Evolutionary conservation across 2,113 vertebrate genomes (phyloP).

Genomic region (Cololabis saira): DNA sequence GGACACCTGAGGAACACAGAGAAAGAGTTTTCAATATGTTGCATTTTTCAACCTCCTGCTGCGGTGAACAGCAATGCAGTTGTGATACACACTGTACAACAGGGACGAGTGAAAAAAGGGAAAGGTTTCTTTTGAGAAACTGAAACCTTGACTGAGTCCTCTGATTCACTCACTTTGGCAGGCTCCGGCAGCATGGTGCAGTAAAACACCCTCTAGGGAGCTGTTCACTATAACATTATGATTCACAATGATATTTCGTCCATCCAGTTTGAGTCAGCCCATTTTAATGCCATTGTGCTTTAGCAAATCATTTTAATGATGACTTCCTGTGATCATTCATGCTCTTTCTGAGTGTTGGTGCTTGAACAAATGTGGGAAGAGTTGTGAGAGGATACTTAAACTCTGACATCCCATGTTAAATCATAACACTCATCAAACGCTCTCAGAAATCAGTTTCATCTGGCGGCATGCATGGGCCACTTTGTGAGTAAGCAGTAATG

Average conservation of each 20-base stretch:
- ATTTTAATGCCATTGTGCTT: too few relatives aligned
- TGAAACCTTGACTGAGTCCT: too few relatives aligned
- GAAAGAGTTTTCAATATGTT: not conserved
- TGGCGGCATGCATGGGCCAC: too few relatives aligned
- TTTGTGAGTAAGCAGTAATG: too few relatives aligned
- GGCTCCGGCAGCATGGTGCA: slow-evolving; percentile 1
- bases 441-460: too few relatives aligned
- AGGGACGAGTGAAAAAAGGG: too few relatives aligned
- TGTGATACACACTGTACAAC: too few relatives aligned
- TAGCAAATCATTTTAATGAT: too few relatives aligned
- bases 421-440: too few relatives aligned
- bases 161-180: slow-evolving; percentile 2
- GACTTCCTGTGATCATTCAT: not conserved
- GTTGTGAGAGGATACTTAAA: not conserved
- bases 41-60: not conserved
- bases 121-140: too few relatives aligned
- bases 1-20: slow-evolving; percentile 37
- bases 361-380: slow-evolving; percentile 10
- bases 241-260: slow-evolving; percentile 8
- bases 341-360: not conserved
- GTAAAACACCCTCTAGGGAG: not conserved
- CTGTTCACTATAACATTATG: not conserved
- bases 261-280: slow-evolving; percentile 8
- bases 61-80: too few relatives aligned
- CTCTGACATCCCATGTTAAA: too few relatives aligned